Evolutionary conservation across 2,888 invertebrate genomes (phyloP), one percentile per base, ranked within the genome.

Genomic region (Diabrotica balteata): DNA sequence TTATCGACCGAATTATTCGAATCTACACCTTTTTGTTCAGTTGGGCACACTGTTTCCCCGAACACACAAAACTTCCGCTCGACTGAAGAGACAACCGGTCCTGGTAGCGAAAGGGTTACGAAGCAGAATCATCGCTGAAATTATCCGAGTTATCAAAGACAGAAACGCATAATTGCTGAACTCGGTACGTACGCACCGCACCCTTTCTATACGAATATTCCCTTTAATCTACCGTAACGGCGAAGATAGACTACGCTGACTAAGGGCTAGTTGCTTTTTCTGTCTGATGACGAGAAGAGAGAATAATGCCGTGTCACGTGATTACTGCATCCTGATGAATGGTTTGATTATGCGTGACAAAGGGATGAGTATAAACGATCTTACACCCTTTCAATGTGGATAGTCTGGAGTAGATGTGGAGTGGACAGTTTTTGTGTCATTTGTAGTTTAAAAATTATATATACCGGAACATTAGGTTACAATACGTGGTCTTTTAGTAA

Each of bases 91-190:
- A 32, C 32, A 32, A 32, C 52, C 46, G 53, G 53, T 53, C 43
- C 61, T 32, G 61, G 22, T 45, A 50, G 17, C 45, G 42, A 54
- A 64, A 68, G 65, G 65, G 68, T 68, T 66, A 55, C 62, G 58
- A 52, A 45, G 51, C 59, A 60, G 59, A 65, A 61, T 52, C 54
- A 51, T 54, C 32, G 66, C 68, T 61, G 63, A 62, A 65, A 63
- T 69, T 68, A 59, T 55, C 61, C 64, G 69, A 57, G 60, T 68
- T 70, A 68, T 68, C 70, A 68, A 67, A 68, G 69, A 72, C 63
- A 70, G 64, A 71, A 72, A 73, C 71, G 75, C 73, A 73, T 76
- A 74, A 76, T 73, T 72, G 72, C 69, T 71, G 63, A 66, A 72
- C 69, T 74, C 69, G 69, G 47, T 10, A 57, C 45, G 55, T 70